Evolutionary conservation across 2,888 invertebrate genomes (phyloP).

Genomic region (Apocheima hispidaria): DNA sequence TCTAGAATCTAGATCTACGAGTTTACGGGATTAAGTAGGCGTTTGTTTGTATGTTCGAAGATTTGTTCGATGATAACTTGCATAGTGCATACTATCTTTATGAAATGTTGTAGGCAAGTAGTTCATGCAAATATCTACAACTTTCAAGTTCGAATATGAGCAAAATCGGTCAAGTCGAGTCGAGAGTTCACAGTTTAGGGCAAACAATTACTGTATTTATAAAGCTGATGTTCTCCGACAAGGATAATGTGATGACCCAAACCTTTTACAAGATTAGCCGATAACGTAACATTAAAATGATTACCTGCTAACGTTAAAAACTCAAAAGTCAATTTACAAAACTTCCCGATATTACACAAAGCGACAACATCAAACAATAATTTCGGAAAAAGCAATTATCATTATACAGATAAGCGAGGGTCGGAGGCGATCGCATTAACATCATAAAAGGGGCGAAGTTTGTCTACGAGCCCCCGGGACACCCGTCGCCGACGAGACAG

Average conservation of each 20-base stretch:
- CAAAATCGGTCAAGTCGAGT: too few species aligned
- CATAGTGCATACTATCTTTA: too few species aligned
- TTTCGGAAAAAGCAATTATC: constrained; percentile 85
- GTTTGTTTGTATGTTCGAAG: too few species aligned
- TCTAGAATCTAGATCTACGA: too few species aligned
- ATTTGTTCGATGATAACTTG: too few species aligned
- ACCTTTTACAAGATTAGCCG: constrained; percentile 35
- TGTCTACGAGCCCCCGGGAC: constrained; percentile 78
- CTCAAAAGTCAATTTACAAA: constrained; percentile 67
- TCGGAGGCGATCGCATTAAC: constrained; percentile 83
- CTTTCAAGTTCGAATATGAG: too few species aligned
- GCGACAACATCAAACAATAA: constrained; percentile 85
- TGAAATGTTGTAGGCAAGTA: too few species aligned
- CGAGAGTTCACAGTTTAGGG: too few species aligned
- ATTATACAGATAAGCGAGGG: constrained; percentile 81
- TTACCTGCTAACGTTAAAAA: constrained; percentile 70
- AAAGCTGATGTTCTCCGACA: neutral
- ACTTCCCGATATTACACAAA: constrained; percentile 65
- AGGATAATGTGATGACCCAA: constrained; percentile 25
- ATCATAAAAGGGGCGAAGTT: constrained; percentile 84
- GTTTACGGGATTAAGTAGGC: too few species aligned
- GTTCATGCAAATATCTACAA: too few species aligned
- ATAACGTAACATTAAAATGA: constrained; percentile 49
- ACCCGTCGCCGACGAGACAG: constrained; percentile 82
- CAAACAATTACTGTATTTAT: neutral